Percentiles rank a stretch among this genome's conserved stretches.
phyloP scores from a whole-genome alignment of 2,113 vertebrate genomes.

The Daboia siamensis region DNA sequence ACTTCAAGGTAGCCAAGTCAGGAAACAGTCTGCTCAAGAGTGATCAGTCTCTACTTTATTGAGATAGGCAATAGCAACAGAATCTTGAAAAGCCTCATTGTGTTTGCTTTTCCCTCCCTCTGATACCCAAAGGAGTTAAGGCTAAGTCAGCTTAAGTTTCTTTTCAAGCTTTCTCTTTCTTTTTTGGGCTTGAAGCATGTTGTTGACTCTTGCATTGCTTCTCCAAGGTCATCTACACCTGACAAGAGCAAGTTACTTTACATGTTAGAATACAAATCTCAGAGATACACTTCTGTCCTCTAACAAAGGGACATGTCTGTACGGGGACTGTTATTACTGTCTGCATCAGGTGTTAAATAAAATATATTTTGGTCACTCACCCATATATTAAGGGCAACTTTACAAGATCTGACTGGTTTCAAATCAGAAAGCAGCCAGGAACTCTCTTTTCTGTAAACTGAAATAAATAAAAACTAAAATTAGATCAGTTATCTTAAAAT shows the following conservation, averaged over 20 bases:
- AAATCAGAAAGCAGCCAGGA: neutral
- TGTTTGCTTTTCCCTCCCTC: neutral
- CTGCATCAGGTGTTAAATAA: neutral
- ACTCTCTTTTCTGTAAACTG: neutral
- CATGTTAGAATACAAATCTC: neutral
- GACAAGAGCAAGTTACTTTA: neutral
- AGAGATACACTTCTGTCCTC: neutral
- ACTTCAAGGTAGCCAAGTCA: neutral
- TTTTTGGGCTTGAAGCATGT: neutral
- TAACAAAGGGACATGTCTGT: neutral
- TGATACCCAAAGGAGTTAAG: neutral
- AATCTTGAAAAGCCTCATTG: neutral
- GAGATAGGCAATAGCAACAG: neutral
- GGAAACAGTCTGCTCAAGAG: neutral
- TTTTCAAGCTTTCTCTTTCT: neutral
- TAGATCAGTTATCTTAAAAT: neutral
- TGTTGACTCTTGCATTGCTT: neutral
- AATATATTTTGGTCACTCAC: neutral
- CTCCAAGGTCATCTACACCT: neutral
- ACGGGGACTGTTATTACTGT: neutral
- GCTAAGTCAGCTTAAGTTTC: neutral
- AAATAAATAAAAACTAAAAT: neutral
- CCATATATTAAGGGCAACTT: neutral
- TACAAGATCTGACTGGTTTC: neutral
- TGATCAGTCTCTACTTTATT: neutral